These are phyloP conservation scores for Sarcophilus harrisii DNA, from an alignment of 2,797 vertebrate genomes.

Conservation along the genomic window DNA sequence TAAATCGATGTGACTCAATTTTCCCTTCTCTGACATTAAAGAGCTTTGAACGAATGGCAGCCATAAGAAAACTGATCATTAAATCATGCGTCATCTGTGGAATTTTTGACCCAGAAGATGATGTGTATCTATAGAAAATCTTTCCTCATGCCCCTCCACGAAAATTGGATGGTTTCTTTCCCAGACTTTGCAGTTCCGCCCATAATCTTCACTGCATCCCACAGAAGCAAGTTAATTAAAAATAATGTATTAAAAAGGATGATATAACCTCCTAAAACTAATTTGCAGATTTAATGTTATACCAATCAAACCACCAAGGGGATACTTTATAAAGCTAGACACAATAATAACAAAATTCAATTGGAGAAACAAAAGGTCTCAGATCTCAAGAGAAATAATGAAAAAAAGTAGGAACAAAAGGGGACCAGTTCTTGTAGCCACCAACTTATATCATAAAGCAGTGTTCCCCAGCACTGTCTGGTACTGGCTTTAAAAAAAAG, in stretches of 20 bases:
- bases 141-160: background rate
- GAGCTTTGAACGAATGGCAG: background rate
- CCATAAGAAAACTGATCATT: background rate
- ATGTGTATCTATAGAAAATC: background rate
- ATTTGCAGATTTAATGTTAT: background rate
- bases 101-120: background rate
- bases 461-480: background rate
- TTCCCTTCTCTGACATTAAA: background rate
- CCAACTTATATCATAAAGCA: background rate
- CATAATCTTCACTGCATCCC: background rate
- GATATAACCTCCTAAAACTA: background rate
- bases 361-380: background rate
- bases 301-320: background rate
- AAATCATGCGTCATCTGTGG: background rate
- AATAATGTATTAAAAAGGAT: slow-evolving; percentile 7
- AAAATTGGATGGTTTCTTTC: background rate
- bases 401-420: background rate
- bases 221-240: background rate
- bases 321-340: background rate
- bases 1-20: background rate
- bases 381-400: background rate
- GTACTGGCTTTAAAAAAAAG: background rate
- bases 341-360: background rate
- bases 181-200: background rate
- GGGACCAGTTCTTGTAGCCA: background rate